A percentile compares a stretch with the other conserved stretches of the same genome.
Conservation (phyloP, 2,888 invertebrate genomes). For the Acholoe squamosa region DNA sequence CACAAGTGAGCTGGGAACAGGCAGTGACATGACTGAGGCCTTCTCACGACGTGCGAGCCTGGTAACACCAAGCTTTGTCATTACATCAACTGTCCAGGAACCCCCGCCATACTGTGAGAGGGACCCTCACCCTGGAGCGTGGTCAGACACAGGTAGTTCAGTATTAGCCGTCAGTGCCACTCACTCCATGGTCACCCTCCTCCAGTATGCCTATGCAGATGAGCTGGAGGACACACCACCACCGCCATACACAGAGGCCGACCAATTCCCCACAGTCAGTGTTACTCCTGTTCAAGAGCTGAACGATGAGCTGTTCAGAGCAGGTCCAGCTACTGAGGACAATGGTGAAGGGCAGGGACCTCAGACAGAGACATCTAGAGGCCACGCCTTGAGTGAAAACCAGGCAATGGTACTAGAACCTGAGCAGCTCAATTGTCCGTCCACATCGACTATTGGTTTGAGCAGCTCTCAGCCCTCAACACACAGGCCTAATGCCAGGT, state of each 20-base stretch:
- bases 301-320: not conserved
- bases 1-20: not conserved
- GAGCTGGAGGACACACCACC: not conserved
- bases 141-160: slow-evolving; percentile 26
- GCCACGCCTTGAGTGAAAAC: no score
- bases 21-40: slow-evolving; percentile 15
- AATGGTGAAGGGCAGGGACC: no score
- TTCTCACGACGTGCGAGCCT: not conserved
- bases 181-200: slow-evolving; percentile 57
- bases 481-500: no score
- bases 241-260: not conserved
- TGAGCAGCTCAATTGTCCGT: no score
- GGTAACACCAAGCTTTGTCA: not conserved
- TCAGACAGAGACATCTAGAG: no score
- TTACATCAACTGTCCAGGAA: not conserved
- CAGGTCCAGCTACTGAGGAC: no score
- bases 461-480: no score
- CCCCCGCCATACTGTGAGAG: not conserved
- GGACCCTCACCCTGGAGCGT: slow-evolving; percentile 37
- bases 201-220: slow-evolving; percentile 36
- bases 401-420: no score
- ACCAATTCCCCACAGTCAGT: not conserved
- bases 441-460: no score
- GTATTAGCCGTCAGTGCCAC: not conserved
- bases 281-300: not conserved